Evolutionary conservation across 2,888 invertebrate species (phyloP).

Genomic region (Synanthedon myopaeformis): DNA sequence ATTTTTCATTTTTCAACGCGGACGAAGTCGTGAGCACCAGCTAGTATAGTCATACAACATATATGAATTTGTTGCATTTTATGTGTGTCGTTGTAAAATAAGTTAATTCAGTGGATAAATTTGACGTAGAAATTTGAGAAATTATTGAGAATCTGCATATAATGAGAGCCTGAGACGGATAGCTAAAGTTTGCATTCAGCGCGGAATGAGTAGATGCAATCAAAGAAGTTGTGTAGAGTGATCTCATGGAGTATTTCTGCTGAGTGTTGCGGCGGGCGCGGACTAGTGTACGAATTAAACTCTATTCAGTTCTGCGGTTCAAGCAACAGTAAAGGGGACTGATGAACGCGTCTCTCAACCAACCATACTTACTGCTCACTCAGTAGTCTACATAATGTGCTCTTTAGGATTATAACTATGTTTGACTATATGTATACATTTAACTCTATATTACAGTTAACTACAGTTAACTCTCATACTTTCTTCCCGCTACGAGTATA

Average conservation of each 20-base stretch:
- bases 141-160: no score
- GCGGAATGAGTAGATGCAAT: slow-evolving; percentile 13
- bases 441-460: not conserved
- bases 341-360: not conserved
- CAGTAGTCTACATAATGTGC: slow-evolving; percentile 1
- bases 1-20: no score
- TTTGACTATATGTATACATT: not conserved
- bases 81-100: no score
- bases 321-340: slow-evolving; percentile 1
- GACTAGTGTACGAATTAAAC: slow-evolving; percentile 27
- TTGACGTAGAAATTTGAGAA: no score
- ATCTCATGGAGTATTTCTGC: slow-evolving; percentile 27
- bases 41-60: no score
- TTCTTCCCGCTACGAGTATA: no score
- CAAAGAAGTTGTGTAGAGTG: slow-evolving; percentile 21
- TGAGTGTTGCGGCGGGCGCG: slow-evolving; percentile 16
- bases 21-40: no score
- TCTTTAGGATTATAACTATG: not conserved
- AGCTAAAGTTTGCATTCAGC: not conserved
- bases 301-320: slow-evolving; percentile 18
- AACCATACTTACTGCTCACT: slow-evolving; percentile 1
- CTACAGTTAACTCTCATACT: no score
- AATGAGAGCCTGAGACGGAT: not conserved
- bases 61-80: no score
- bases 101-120: no score